Conservation (phyloP, 2,888 invertebrate genomes). For the Pachydiplax longipennis region DNA sequence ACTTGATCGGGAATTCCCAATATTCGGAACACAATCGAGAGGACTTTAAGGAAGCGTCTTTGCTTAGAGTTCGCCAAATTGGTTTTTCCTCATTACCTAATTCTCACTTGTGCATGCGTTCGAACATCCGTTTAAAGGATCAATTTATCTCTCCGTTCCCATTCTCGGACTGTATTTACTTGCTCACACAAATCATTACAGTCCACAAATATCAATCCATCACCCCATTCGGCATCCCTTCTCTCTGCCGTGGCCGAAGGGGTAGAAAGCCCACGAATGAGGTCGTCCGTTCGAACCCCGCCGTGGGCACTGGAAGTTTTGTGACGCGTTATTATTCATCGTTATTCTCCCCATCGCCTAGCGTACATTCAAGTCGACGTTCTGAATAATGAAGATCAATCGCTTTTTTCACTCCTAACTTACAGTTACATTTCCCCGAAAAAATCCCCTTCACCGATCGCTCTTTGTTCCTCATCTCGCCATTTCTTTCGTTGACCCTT, state of each 20-base stretch:
- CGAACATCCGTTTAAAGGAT: not conserved
- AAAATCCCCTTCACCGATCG: not conserved
- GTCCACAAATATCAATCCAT: not conserved
- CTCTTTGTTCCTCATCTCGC: not conserved
- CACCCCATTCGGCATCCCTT: not conserved
- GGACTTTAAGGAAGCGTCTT: not conserved
- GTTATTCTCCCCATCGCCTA: not conserved
- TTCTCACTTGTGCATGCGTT: not conserved
- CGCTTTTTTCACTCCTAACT: not conserved
- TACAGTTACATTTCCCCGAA: not conserved
- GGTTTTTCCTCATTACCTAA: not conserved
- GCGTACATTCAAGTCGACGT: not conserved
- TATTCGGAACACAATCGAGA: not conserved
- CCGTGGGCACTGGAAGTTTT: conserved; percentile 16
- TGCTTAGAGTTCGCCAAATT: not conserved
- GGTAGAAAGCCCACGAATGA: conserved; percentile 25
- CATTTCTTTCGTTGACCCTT: not conserved
- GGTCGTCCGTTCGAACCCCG: conserved; percentile 33
- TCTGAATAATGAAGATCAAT: not conserved
- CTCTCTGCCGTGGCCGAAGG: not conserved
- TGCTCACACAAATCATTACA: not conserved
- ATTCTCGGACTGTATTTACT: not conserved
- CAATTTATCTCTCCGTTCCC: not conserved
- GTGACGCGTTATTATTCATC: not conserved
- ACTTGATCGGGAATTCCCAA: not conserved